These are phyloP conservation scores for Proteles cristata DNA, from an alignment of 2,113 vertebrate genomes.

Conservation along the genomic window DNA sequence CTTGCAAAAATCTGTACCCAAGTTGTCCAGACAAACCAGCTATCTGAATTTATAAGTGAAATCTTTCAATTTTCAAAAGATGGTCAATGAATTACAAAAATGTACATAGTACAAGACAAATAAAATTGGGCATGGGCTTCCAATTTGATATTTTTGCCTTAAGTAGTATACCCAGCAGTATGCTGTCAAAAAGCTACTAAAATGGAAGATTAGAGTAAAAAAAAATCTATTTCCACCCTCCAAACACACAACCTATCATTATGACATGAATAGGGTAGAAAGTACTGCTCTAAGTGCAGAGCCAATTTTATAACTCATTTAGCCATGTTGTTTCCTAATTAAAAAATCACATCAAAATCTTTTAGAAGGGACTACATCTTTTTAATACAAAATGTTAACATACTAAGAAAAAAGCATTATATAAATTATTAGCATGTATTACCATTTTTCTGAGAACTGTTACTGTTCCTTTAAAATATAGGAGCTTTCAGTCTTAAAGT, in stretches of 20 bases:
- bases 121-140: not conserved
- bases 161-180: not conserved
- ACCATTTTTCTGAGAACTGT: not conserved
- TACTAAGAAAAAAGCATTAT: not conserved
- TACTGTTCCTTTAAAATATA: slow-evolving; percentile 8
- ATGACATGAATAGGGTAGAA: not conserved
- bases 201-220: not conserved
- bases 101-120: not conserved
- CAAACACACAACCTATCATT: not conserved
- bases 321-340: not conserved
- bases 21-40: not conserved
- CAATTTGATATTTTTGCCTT: not conserved
- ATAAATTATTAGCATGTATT: not conserved
- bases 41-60: not conserved
- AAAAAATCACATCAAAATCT: slow-evolving; percentile 35
- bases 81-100: not conserved
- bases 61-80: not conserved
- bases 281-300: not conserved
- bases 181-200: not conserved
- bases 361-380: slow-evolving; percentile 3
- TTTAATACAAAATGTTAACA: slow-evolving; percentile 37
- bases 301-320: not conserved
- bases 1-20: not conserved
- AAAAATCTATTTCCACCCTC: not conserved
- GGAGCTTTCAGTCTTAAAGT: not conserved